phyloP scores from a whole-genome alignment of 2,797 vertebrate species.

The Craterocephalus amniculus region DNA sequence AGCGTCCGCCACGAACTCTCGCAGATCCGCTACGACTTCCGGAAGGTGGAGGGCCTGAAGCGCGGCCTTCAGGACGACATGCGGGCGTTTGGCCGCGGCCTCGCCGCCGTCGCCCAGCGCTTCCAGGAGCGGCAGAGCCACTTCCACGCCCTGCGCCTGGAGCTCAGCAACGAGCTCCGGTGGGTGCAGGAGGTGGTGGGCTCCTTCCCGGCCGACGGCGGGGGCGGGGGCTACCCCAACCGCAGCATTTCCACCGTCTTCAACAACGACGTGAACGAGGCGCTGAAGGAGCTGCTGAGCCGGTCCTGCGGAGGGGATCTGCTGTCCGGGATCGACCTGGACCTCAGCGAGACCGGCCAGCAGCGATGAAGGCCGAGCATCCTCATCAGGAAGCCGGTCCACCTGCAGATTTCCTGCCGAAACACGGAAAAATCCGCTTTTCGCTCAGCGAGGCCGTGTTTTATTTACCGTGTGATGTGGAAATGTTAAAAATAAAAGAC shows the following conservation, averaged over 20 bases:
- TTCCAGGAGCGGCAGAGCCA: constrained; percentile 83
- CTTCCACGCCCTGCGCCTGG: constrained; percentile 84
- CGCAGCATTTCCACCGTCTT: constrained; percentile 75
- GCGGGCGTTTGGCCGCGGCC: constrained; percentile 69
- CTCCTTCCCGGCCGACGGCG: constrained; percentile 68
- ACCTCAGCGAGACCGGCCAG: constrained; percentile 73
- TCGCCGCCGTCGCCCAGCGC: constrained; percentile 75
- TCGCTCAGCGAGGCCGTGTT: no score
- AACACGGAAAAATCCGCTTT: no score
- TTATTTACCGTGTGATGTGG: no score
- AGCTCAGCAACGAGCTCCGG: constrained; percentile 86
- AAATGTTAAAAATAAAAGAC: no score
- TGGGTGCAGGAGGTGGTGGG: constrained; percentile 89
- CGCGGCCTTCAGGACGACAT: constrained; percentile 87
- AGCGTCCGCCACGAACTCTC: constrained; percentile 88
- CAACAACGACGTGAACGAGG: constrained; percentile 85
- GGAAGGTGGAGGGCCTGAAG: constrained; percentile 88
- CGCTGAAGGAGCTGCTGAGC: constrained; percentile 86
- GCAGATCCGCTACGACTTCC: constrained; percentile 90
- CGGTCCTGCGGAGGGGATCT: constrained; percentile 83
- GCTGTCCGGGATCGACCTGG: constrained; percentile 82
- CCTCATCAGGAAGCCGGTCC: no score
- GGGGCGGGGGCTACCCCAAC: constrained; percentile 49
- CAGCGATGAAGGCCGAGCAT: constrained; percentile 57
- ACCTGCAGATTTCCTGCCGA: no score